Conservation (phyloP, 2,888 invertebrate species). For the Eucera pruinosa region DNA sequence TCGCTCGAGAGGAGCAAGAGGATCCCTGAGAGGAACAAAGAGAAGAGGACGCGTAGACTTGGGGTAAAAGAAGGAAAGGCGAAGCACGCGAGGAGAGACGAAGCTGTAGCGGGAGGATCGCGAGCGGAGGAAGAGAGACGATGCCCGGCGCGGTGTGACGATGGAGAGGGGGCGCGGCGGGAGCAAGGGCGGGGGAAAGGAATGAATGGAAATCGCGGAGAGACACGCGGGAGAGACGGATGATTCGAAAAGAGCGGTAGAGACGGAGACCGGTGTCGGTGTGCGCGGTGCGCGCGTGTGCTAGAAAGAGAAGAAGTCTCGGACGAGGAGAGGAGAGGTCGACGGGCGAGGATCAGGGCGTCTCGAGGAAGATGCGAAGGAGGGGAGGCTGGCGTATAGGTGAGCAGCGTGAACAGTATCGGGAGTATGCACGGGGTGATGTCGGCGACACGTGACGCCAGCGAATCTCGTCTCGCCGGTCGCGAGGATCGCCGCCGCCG, state of each 20-base stretch:
- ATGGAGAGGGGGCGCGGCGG: constrained; percentile 31
- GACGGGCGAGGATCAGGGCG: constrained; percentile 33
- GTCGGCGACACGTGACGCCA: constrained; percentile 82
- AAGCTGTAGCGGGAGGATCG: constrained; percentile 26
- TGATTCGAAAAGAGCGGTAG: constrained; percentile 62
- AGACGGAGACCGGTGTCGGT: constrained; percentile 31
- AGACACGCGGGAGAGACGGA: constrained; percentile 76
- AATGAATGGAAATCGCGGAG: constrained; percentile 81
- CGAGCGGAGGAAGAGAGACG: constrained; percentile 37
- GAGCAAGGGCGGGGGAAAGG: constrained; percentile 69
- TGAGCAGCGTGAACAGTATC: constrained; percentile 73
- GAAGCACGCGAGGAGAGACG: constrained; percentile 31
- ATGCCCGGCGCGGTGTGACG: constrained; percentile 31
- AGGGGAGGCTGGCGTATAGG: constrained; percentile 57
- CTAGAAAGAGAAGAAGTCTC: constrained; percentile 25
- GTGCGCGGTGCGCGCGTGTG: background rate
- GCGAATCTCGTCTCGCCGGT: constrained; percentile 77
- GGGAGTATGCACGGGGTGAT: constrained; percentile 78
- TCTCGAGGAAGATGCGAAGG: constrained; percentile 21
- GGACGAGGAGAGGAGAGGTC: constrained; percentile 16
- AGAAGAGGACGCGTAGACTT: background rate
- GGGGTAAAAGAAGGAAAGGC: constrained; percentile 2
- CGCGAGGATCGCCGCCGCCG: constrained; percentile 51
- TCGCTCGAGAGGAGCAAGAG: constrained; percentile 35
- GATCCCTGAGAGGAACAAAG: too few relatives aligned